These are phyloP conservation scores for Montipora foliosa DNA, from an alignment of 64 coral and sea anemone species.

Conservation along the genomic window DNA sequence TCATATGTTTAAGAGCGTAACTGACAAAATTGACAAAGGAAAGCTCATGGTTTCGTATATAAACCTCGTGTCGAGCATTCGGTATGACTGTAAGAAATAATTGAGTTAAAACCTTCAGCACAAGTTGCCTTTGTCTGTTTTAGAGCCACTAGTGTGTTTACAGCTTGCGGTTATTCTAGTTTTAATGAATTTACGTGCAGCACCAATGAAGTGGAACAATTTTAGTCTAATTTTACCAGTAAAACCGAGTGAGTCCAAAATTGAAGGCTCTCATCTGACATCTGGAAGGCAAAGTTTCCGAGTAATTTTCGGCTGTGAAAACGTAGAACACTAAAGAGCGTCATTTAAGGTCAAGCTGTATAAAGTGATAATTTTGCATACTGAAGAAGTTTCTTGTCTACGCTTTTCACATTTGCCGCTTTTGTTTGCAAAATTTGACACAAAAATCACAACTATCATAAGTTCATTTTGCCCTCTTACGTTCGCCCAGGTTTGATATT, in stretches of 20 bases:
- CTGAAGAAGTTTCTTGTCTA: too few species aligned
- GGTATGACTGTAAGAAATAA: background rate
- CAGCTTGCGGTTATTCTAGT: background rate
- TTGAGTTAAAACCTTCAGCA: background rate
- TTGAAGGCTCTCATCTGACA: background rate
- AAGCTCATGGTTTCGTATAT: background rate
- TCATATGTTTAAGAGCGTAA: too few species aligned
- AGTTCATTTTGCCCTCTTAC: too few species aligned
- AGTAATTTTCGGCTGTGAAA: background rate
- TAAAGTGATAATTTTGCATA: too few species aligned
- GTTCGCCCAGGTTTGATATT: too few species aligned
- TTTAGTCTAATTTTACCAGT: background rate
- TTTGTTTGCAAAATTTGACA: too few species aligned
- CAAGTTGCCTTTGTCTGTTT: background rate
- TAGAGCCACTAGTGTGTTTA: background rate
- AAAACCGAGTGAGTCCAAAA: background rate
- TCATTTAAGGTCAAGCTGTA: too few species aligned
- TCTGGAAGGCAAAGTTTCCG: too few species aligned
- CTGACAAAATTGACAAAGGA: too few species aligned
- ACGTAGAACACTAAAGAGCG: background rate
- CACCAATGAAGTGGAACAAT: constrained; percentile 11
- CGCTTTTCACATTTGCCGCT: too few species aligned
- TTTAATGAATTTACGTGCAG: background rate
- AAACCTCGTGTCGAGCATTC: too few species aligned
- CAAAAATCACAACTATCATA: too few species aligned